A percentile compares a stretch with the other conserved stretches of the same genome.
phyloP scores from a whole-genome alignment of 2,113 vertebrate species.

The Xenus cinereus region DNA sequence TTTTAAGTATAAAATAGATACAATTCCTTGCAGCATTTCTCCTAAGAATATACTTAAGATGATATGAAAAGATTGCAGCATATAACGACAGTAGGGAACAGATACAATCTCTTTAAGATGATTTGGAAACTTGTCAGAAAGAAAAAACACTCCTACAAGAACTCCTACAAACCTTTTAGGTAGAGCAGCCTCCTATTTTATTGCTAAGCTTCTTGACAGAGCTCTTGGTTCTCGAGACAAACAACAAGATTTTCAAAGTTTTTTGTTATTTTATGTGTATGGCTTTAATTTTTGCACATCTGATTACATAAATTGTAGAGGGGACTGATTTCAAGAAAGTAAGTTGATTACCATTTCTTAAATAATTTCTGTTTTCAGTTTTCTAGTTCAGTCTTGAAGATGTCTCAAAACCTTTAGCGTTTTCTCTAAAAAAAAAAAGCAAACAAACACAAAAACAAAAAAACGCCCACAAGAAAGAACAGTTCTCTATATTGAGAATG shows the following conservation, averaged over 20 bases:
- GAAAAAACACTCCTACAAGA: background rate
- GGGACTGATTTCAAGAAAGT: background rate
- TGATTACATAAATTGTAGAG: background rate
- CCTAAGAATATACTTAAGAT: background rate
- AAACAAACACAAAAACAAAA: background rate
- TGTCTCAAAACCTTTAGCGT: background rate
- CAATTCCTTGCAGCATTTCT: background rate
- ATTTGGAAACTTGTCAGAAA: background rate
- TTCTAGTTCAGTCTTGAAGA: background rate
- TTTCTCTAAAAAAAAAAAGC: background rate
- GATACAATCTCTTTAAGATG: background rate
- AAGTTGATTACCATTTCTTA: background rate
- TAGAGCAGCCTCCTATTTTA: background rate
- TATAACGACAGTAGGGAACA: background rate
- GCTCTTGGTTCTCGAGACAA: background rate
- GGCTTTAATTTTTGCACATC: background rate
- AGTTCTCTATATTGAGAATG: background rate
- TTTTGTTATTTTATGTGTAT: background rate
- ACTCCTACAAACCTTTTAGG: background rate
- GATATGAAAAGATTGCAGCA: background rate
- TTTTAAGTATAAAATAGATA: background rate
- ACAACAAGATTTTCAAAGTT: fast-evolving
- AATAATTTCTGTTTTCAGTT: background rate
- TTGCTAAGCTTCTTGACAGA: background rate
- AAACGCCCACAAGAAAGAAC: background rate